phyloP scores from a whole-genome alignment of 2,888 invertebrate species.

The Capitulum mitella region DNA sequence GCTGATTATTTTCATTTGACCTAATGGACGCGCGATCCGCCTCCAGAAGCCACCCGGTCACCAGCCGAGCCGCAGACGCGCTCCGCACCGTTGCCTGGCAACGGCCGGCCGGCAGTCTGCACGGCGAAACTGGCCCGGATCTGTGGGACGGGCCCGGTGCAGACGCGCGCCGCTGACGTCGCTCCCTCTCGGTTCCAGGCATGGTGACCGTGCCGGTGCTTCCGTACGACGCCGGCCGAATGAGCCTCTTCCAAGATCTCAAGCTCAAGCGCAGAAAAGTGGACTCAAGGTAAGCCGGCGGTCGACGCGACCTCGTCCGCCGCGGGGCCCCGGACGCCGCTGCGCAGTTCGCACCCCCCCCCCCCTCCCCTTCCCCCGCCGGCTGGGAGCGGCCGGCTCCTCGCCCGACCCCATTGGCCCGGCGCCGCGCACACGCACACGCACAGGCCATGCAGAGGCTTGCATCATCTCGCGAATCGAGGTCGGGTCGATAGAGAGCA shows the following conservation, averaged over 20 bases:
- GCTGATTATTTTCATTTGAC: no score
- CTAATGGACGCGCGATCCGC: no score
- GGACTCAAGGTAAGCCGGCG: slow-evolving; percentile 71
- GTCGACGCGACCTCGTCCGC: not conserved
- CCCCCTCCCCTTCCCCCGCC: slow-evolving; percentile 35
- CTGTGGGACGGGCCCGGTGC: not conserved
- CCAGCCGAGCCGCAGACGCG: no score
- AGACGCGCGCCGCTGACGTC: not conserved
- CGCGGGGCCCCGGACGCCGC: not conserved
- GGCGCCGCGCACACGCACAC: slow-evolving; percentile 32
- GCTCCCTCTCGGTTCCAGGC: slow-evolving; percentile 30
- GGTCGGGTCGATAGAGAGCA: not conserved
- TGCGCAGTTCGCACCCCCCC: slow-evolving; percentile 31
- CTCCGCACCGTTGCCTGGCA: not conserved
- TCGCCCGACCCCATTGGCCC: slow-evolving; percentile 28
- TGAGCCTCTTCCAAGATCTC: slow-evolving; percentile 98
- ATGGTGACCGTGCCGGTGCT: slow-evolving; percentile 37
- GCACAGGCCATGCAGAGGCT: slow-evolving; percentile 34
- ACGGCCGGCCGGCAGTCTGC: not conserved
- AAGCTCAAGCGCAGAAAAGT: slow-evolving; percentile 96
- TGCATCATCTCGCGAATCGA: slow-evolving; percentile 21
- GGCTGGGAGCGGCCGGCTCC: no score
- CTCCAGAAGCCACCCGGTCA: no score
- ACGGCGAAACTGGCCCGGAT: not conserved
- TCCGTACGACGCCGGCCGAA: slow-evolving; percentile 45